Percentiles rank a stretch among this genome's conserved stretches.
Evolutionary conservation across 2,113 vertebrate species (phyloP).

Genomic region (Caretta caretta): DNA sequence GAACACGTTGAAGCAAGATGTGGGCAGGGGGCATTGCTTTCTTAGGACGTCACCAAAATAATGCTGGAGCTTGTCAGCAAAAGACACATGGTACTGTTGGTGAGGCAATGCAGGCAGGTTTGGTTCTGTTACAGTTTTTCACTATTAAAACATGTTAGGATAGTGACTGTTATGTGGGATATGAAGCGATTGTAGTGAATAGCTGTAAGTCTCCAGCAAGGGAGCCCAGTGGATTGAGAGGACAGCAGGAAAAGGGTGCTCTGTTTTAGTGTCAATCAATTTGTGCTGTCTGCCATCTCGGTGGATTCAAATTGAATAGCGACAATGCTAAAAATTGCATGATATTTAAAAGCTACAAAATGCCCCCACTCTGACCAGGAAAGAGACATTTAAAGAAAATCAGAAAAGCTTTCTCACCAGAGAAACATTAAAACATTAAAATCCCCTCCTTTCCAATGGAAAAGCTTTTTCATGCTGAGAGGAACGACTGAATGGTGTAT

Average conservation of each 20-base stretch:
- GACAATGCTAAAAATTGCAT: slow-evolving; percentile 49
- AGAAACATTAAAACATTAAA: slow-evolving; percentile 69
- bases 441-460: slow-evolving; percentile 57
- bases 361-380: slow-evolving; percentile 34
- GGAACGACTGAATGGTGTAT: slow-evolving; percentile 50
- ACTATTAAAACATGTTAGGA: fast-evolving
- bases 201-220: fast-evolving
- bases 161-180: not conserved
- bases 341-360: slow-evolving; percentile 67
- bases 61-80: fast-evolving
- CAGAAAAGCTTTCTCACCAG: not conserved
- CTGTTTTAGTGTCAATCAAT: not conserved
- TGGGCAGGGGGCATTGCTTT: not conserved
- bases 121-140: not conserved
- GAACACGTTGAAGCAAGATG: fast-evolving
- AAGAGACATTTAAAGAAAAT: slow-evolving; percentile 29
- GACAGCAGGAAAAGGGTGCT: not conserved
- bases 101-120: not conserved
- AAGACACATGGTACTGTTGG: fast-evolving
- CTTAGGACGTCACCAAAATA: not conserved
- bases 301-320: not conserved
- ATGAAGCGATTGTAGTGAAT: not conserved
- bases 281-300: slow-evolving; percentile 28
- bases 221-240: not conserved
- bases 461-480: slow-evolving; percentile 60